These are phyloP conservation scores for Trogon surrucura DNA, from an alignment of 2,113 vertebrate genomes.

Conservation along the genomic window DNA sequence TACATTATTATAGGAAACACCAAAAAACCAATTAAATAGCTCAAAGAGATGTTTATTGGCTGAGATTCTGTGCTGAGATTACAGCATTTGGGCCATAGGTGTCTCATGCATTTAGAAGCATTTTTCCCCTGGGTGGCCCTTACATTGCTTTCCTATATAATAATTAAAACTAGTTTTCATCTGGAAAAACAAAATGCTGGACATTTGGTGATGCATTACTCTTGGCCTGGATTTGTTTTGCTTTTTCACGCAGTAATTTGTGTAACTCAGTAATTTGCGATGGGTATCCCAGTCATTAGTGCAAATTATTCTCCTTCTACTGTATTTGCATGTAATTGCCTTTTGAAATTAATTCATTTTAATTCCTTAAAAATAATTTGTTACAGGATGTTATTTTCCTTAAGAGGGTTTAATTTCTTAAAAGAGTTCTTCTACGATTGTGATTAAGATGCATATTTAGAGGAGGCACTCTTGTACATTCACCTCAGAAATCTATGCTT, in stretches of 20 bases:
- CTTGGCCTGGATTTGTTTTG: conserved; percentile 48
- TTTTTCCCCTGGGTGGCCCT: neutral
- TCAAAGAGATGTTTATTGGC: conserved; percentile 16
- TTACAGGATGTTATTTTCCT: conserved; percentile 39
- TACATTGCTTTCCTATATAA: conserved; percentile 35
- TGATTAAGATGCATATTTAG: conserved; percentile 54
- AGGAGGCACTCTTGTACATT: neutral
- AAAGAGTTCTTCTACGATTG: conserved; percentile 42
- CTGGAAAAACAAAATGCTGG: conserved; percentile 27
- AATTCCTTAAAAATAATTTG: conserved; percentile 58
- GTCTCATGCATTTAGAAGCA: conserved; percentile 1
- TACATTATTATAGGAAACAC: neutral
- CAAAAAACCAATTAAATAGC: conserved; percentile 10
- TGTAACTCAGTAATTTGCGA: conserved; percentile 61
- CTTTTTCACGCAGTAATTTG: conserved; percentile 57
- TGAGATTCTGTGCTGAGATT: neutral
- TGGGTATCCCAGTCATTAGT: conserved; percentile 67
- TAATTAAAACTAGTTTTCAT: conserved; percentile 54
- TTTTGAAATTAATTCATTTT: conserved; percentile 65
- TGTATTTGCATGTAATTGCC: conserved; percentile 66
- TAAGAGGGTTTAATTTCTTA: conserved; percentile 57
- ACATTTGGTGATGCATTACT: conserved; percentile 41
- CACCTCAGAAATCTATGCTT: neutral
- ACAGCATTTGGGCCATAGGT: neutral
- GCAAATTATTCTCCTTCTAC: conserved; percentile 61